Conservation (phyloP, 2,888 invertebrate genomes). For the Limnephilus auricula region DNA sequence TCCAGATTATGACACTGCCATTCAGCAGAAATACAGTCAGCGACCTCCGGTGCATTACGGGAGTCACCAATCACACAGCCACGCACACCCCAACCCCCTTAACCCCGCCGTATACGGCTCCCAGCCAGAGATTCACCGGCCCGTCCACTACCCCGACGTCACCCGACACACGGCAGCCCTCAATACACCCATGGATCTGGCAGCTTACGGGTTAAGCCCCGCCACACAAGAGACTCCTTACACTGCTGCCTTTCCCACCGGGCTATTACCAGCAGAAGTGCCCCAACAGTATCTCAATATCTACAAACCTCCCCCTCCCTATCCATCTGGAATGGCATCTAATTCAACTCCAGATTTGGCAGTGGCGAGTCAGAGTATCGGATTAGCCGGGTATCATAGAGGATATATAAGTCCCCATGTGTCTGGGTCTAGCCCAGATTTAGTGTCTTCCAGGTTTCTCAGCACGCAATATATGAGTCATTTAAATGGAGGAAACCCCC, state of each 20-base stretch:
- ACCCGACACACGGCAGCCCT: conserved; percentile 76
- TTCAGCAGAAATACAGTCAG: conserved; percentile 88
- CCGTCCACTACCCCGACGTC: conserved; percentile 82
- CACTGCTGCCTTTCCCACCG: conserved; percentile 67
- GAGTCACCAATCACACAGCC: conserved; percentile 71
- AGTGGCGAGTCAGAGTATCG: conserved; percentile 80
- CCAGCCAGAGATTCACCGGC: conserved; percentile 86
- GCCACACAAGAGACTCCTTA: conserved; percentile 71
- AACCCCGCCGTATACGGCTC: conserved; percentile 80
- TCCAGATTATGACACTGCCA: conserved; percentile 96
- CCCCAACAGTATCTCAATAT: conserved; percentile 81
- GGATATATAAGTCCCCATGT: conserved; percentile 79
- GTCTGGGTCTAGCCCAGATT: conserved; percentile 87
- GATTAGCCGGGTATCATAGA: conserved; percentile 71
- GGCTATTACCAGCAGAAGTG: conserved; percentile 71
- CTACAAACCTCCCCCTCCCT: conserved; percentile 91
- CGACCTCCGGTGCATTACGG: conserved; percentile 74
- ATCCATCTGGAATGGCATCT: conserved; percentile 87
- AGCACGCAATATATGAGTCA: conserved; percentile 76
- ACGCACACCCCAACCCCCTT: conserved; percentile 68
- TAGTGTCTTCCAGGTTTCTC: conserved; percentile 84
- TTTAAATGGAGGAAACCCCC: conserved; percentile 69
- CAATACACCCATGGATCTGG: conserved; percentile 69
- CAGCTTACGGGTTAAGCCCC: conserved; percentile 72
- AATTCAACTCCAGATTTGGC: conserved; percentile 92